Evolutionary conservation across 2,797 vertebrate genomes (phyloP).

Genomic region (Scyliorhinus canicula): DNA sequence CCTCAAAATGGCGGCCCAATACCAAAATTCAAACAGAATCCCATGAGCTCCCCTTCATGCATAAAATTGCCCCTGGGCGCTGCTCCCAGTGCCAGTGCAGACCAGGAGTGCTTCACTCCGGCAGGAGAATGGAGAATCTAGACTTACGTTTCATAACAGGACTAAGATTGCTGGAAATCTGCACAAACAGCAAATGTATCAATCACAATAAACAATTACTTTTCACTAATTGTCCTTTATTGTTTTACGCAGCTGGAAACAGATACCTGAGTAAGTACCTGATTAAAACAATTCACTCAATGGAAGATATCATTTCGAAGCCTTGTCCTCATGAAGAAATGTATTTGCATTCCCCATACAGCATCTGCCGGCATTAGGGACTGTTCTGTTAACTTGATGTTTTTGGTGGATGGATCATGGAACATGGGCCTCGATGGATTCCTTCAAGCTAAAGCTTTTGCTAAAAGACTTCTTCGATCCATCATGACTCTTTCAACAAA

Average conservation of each 20-base stretch:
- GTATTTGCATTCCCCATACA: slow-evolving; percentile 33
- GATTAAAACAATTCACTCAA: slow-evolving; percentile 1
- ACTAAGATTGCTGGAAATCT: neutral
- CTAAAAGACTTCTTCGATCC: slow-evolving; percentile 38
- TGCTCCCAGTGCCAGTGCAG: too few species aligned
- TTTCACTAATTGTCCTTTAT: neutral
- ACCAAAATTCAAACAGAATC: too few species aligned
- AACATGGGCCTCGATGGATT: slow-evolving; percentile 42
- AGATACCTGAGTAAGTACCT: slow-evolving; percentile 42
- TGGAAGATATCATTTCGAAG: neutral
- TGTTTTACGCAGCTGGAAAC: slow-evolving; percentile 39
- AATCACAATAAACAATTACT: neutral
- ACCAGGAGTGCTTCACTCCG: too few species aligned
- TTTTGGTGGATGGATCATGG: slow-evolving; percentile 45
- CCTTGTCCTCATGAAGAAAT: neutral
- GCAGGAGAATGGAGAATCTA: too few species aligned
- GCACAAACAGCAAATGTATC: neutral
- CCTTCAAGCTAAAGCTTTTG: slow-evolving; percentile 42
- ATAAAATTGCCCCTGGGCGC: too few species aligned
- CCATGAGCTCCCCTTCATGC: too few species aligned
- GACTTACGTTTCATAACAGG: neutral
- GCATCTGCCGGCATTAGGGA: slow-evolving; percentile 40
- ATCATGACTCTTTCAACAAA: slow-evolving; percentile 33
- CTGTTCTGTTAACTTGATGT: slow-evolving; percentile 44
- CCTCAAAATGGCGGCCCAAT: too few species aligned